These are phyloP conservation scores for Malurus elegans DNA, from an alignment of 2,113 vertebrate species.

Conservation along the genomic window DNA sequence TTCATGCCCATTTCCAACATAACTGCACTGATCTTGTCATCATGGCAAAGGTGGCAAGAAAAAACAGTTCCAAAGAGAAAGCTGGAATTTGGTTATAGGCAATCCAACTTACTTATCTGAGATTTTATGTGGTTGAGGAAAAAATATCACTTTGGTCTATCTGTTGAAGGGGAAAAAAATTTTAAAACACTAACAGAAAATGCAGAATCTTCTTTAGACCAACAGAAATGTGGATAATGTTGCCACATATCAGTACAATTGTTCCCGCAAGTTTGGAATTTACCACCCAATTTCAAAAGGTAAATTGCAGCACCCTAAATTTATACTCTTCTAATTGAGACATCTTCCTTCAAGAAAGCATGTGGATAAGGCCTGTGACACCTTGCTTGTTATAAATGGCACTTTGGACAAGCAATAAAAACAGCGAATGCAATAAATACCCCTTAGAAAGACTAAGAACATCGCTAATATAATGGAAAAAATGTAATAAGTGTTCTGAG, in stretches of 20 bases:
- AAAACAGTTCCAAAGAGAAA: neutral
- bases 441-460: neutral
- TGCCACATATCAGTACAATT: neutral
- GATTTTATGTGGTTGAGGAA: neutral
- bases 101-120: neutral
- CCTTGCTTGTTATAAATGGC: neutral
- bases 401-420: neutral
- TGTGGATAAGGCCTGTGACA: neutral
- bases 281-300: neutral
- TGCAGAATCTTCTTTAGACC: neutral
- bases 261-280: neutral
- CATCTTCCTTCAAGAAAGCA: neutral
- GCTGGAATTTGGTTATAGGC: neutral
- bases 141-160: neutral
- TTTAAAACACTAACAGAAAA: conserved; percentile 7
- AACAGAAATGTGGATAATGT: neutral
- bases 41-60: neutral
- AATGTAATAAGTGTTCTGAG: neutral
- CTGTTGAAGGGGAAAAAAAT: neutral
- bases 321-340: neutral
- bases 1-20: neutral
- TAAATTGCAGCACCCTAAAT: neutral
- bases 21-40: neutral
- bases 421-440: neutral
- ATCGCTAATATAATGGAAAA: rapidly evolving